Evolutionary conservation across 2,113 vertebrate species (phyloP), one percentile per base, ranked within the genome.

Genomic region (Phylloscopus whistleri): DNA sequence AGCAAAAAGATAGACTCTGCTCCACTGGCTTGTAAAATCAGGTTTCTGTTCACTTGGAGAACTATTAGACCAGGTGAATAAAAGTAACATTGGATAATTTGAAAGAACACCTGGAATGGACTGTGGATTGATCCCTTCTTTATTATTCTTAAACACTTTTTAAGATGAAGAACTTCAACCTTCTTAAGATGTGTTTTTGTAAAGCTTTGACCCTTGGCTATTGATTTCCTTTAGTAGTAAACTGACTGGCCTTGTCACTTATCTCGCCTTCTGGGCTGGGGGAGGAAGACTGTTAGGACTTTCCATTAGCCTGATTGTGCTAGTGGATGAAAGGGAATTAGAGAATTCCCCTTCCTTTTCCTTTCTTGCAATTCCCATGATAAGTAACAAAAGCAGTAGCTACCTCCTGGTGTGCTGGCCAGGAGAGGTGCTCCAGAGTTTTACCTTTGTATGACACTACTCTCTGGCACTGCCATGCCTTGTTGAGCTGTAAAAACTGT

Each of bases 21-120:
- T 98, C 97, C 97, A 98, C 82, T 98, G 98, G 95, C 94, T 97
- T 98, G 98, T 98, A 98, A 98, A 98, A 98, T 98, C 98, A 98
- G 95, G 95, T 97, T 98, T 98, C 97, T 97, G 97, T 98, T 97
- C 97, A 96, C 96, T 97, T 85, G 93, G 94, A 96, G 95, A 96
- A 88, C 93, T 88, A 97, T 98, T 98, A 97, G 97, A 96, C 96
- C 97, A 97, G 97, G 97, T 98, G 97, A 97, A 97, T 94, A 90
- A 92, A 92, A 96, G 96, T 86, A 89, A 69, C 91, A 81, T 73
- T 87, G 55, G 89, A 74, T 97, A 96, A 97, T 98, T 97, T 95
- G 87, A 94, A 94, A 94, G 94, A 97, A 94, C 48, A 70, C 97
- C 96, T 97, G 95, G 95, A 96, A 96, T 96, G 94, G 89, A 68